Percentiles rank a stretch among this genome's conserved stretches.
Conservation (phyloP, 2,797 vertebrate genomes). For the Caiman crocodilus region DNA sequence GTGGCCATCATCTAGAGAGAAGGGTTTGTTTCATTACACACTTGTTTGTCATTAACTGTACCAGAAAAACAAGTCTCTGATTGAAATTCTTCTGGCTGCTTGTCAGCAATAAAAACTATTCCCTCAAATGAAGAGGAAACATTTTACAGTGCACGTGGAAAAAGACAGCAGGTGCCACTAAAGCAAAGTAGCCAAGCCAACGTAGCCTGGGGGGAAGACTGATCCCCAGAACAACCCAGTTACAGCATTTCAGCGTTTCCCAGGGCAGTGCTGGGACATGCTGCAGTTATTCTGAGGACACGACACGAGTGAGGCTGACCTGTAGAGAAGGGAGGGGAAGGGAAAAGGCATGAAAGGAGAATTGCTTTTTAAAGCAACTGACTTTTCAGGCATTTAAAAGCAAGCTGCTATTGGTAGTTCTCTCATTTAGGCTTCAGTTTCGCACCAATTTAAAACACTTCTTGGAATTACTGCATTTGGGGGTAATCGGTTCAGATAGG, state of each 20-base stretch:
- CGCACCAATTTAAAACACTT: background rate
- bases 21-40: background rate
- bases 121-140: background rate
- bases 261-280: background rate
- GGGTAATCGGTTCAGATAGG: background rate
- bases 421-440: background rate
- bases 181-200: background rate
- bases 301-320: background rate
- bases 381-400: slow-evolving; percentile 2
- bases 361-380: slow-evolving; percentile 5
- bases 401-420: background rate
- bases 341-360: background rate
- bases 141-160: background rate
- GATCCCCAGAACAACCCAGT: background rate
- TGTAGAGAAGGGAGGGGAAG: background rate
- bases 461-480: background rate
- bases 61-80: too few species aligned
- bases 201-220: background rate
- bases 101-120: background rate
- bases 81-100: background rate
- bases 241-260: background rate
- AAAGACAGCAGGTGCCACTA: background rate
- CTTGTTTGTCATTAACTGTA: background rate
- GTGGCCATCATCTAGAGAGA: background rate
- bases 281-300: background rate